A percentile compares a stretch with the other conserved stretches of the same genome.
phyloP scores from a whole-genome alignment of 2,888 invertebrate species.

The Leptarthrus brevirostris region DNA sequence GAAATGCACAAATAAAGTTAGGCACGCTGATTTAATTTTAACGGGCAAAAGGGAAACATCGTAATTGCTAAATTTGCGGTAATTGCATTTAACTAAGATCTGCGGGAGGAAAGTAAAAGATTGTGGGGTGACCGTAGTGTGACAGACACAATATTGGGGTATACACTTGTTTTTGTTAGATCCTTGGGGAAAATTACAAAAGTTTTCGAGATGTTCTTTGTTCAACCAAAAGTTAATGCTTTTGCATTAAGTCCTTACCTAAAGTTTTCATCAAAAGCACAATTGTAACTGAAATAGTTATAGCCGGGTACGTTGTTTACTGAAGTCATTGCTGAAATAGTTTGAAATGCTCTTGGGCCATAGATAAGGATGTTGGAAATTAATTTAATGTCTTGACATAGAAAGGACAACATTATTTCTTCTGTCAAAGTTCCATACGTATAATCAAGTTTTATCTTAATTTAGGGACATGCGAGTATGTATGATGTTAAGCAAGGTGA shows the following conservation, averaged over 20 bases:
- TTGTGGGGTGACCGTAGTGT: neutral
- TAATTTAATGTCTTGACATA: constrained; percentile 8
- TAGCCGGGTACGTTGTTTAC: neutral
- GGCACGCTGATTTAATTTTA: constrained; percentile 9
- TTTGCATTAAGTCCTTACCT: constrained; percentile 18
- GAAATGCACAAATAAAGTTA: neutral
- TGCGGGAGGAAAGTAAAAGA: neutral
- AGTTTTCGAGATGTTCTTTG: constrained; percentile 34
- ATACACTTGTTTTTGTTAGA: constrained; percentile 16
- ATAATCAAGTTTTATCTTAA: too few species aligned
- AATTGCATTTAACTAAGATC: constrained; percentile 17
- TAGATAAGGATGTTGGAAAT: constrained; percentile 29
- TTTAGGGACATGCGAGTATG: too few species aligned
- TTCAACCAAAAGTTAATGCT: constrained; percentile 22
- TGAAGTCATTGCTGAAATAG: neutral
- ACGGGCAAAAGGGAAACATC: constrained; percentile 13
- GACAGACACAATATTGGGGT: neutral
- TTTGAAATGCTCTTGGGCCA: neutral
- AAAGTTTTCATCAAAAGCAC: neutral
- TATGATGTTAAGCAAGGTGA: too few species aligned
- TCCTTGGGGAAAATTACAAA: constrained; percentile 16
- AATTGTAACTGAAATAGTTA: neutral
- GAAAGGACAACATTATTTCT: too few species aligned
- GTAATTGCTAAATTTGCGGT: constrained; percentile 34
- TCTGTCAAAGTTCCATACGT: too few species aligned